Evolutionary conservation across 2,888 invertebrate species (phyloP), one percentile per base, ranked within the genome.

Genomic region (Epinotia nisella): DNA sequence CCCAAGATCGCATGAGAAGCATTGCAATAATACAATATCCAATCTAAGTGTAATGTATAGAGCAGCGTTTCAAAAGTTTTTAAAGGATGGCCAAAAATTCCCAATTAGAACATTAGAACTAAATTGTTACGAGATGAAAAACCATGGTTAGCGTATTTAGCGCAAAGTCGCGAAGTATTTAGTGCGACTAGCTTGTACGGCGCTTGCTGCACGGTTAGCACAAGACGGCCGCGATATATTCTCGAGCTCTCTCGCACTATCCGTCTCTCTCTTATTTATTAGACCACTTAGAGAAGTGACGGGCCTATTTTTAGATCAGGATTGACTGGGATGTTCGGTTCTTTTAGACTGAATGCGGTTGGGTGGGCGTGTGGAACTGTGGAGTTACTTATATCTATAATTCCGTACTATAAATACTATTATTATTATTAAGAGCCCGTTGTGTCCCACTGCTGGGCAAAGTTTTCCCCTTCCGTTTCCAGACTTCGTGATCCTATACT

Each of bases 281-380:
- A n/a, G n/a, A n/a, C n/a, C n/a, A n/a, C n/a, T n/a, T n/a, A n/a
- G n/a, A n/a, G n/a, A n/a, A 24, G 64, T 29, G 64, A 15, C 21
- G 19, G 10, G 56, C 51, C 60, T 71, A 67, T 67, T 67, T 67
- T 55, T 61, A 51, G 53, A 60, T 29, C 24, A 41, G 29, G 29
- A 71, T 55, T 55, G 45, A 71, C 60, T 55, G 45, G 67, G 58
- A 58, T 55, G 71, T 39, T 53, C 53, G 69, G 60, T 61, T 60
- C 17, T 29, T 64, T 65, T 19, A 15, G 35, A 41, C 19, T 45
- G 39, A 10, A 21, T 67, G 71, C 39, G 24, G 45, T 61, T 56
- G 61, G 45, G 65, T 55, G 39, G n/a, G 21, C 13, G 29, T 29
- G 29, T 35, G 35, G 5, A 15, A n/a, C n/a, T n/a, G n/a, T n/a